Evolutionary conservation across 2,888 invertebrate genomes (phyloP).

Genomic region (Morinoia aosen): DNA sequence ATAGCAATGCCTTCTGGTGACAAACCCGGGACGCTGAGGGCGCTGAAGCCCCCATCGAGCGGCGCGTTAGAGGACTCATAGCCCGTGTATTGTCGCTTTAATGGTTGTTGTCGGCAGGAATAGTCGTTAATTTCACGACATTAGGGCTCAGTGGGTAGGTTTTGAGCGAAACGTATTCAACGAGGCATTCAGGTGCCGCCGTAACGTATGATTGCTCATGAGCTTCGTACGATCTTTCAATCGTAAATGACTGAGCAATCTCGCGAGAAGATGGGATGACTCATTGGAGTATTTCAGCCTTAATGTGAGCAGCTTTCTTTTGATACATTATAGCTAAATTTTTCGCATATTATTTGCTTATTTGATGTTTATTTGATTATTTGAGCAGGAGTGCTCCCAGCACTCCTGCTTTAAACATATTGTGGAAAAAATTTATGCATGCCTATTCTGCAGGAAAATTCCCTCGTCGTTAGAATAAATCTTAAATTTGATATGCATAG

Average conservation of each 20-base stretch:
- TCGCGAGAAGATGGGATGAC: not conserved
- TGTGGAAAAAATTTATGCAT: no score
- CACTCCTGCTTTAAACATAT: no score
- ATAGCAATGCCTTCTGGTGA: constrained; percentile 43
- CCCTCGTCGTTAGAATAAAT: no score
- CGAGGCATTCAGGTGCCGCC: constrained; percentile 12
- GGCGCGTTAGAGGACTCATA: not conserved
- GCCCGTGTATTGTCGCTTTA: constrained; percentile 4
- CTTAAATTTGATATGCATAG: no score
- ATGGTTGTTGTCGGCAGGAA: constrained; percentile 17
- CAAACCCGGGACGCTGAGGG: not conserved
- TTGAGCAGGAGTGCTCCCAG: no score
- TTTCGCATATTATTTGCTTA: not conserved
- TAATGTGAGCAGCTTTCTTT: not conserved
- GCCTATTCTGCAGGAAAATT: no score
- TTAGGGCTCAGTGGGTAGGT: not conserved
- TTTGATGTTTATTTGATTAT: no score
- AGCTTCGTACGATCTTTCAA: not conserved
- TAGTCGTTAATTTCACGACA: not conserved
- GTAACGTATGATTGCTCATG: constrained; percentile 12
- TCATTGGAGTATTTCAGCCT: not conserved
- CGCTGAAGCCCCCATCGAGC: not conserved
- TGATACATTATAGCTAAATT: not conserved
- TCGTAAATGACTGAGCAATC: not conserved
- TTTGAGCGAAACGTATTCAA: constrained; percentile 17